Conservation (phyloP, 1,140 invertebrate species). For the Solen grandis region DNA sequence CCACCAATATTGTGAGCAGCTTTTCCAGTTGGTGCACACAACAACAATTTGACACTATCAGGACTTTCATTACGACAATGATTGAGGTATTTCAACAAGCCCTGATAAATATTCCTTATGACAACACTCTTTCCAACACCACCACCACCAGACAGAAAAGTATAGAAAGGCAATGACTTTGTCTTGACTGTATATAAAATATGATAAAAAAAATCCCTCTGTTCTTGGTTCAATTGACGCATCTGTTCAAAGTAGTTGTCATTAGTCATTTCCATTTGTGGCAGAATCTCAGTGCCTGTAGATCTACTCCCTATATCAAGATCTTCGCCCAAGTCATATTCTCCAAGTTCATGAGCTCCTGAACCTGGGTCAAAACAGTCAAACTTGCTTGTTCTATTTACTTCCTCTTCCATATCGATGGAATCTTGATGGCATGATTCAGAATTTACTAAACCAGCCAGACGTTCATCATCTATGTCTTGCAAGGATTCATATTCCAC, state of each 20-base stretch:
- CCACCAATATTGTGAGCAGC: conserved; percentile 57
- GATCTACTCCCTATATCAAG: neutral
- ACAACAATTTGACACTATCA: conserved; percentile 39
- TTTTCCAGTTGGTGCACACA: conserved; percentile 60
- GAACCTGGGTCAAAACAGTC: conserved; percentile 33
- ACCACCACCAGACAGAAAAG: conserved; percentile 54
- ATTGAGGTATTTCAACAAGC: conserved; percentile 43
- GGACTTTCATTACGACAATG: conserved; percentile 28
- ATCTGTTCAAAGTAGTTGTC: neutral
- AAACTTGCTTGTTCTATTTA: neutral
- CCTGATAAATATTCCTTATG: conserved; percentile 39
- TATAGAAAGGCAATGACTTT: conserved; percentile 11
- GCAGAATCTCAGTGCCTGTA: conserved; percentile 1
- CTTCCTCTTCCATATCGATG: conserved; percentile 25
- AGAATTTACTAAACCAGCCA: neutral
- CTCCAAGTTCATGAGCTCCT: neutral
- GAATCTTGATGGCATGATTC: conserved; percentile 18
- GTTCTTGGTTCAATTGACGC: conserved; percentile 19
- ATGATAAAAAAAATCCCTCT: conserved; percentile 36
- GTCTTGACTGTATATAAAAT: conserved; percentile 15
- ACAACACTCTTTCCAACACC: conserved; percentile 53
- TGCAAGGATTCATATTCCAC: neutral
- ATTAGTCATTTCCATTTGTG: conserved; percentile 6
- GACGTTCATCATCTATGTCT: neutral
- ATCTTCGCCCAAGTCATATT: conserved; percentile 39